Evolutionary conservation across 2,113 vertebrate genomes (phyloP).

Genomic region (Burhinus oedicnemus): DNA sequence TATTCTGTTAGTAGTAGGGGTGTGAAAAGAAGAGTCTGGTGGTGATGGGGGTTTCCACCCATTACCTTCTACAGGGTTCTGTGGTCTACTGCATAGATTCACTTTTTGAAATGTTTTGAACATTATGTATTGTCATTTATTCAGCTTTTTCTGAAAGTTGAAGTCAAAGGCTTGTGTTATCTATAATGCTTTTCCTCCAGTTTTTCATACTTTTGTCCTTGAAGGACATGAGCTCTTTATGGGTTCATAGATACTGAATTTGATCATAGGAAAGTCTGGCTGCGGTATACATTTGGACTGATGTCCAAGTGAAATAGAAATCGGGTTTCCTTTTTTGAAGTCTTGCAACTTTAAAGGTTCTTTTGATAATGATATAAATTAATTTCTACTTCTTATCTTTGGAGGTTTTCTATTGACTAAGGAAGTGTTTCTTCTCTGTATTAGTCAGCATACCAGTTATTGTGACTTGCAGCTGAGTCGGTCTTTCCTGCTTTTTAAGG

Average conservation of each 20-base stretch:
- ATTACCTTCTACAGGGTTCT: background rate
- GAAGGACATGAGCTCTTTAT: background rate
- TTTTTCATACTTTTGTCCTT: background rate
- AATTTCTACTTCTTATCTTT: background rate
- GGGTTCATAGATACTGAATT: background rate
- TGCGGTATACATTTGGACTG: background rate
- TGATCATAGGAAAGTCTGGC: background rate
- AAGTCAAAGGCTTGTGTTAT: background rate
- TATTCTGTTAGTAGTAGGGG: conserved; percentile 14
- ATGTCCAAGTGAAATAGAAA: background rate
- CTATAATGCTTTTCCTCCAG: background rate
- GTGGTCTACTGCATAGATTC: background rate
- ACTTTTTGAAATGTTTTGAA: background rate
- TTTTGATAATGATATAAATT: background rate
- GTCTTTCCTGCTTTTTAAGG: background rate
- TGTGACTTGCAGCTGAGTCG: background rate
- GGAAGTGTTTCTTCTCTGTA: background rate
- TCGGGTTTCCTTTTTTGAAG: background rate
- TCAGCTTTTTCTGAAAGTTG: background rate
- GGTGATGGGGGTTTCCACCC: conserved; percentile 31
- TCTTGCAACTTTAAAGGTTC: background rate
- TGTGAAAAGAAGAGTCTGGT: conserved; percentile 1
- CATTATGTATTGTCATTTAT: background rate
- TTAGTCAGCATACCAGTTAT: background rate
- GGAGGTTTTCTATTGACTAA: background rate